Percentiles rank a stretch among this genome's conserved stretches.
phyloP scores from a whole-genome alignment of 2,113 vertebrate genomes.

The Mastomys natalensis region DNA sequence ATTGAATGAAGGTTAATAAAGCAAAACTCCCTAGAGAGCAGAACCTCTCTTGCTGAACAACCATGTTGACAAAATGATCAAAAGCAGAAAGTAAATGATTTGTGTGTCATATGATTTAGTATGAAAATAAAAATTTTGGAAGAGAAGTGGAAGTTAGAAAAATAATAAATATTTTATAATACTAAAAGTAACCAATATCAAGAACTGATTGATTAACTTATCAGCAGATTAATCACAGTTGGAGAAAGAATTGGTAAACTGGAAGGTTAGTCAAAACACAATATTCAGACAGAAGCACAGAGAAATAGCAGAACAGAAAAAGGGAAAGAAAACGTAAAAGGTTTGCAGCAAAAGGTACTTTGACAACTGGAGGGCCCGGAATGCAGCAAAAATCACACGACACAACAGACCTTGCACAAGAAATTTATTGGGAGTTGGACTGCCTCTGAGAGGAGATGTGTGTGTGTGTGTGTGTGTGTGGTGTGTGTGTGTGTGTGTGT shows the following conservation, averaged over 20 bases:
- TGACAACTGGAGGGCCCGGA: not conserved
- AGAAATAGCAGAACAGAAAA: not conserved
- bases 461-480: no score
- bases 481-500: no score
- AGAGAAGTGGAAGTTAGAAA: constrained; percentile 11
- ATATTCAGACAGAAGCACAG: not conserved
- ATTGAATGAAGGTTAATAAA: constrained; percentile 26
- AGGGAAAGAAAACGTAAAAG: not conserved
- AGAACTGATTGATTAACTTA: not conserved
- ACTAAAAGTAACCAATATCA: not conserved
- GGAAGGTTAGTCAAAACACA: constrained; percentile 26
- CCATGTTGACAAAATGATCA: constrained; percentile 20
- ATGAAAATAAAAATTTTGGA: constrained; percentile 17
- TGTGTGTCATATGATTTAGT: constrained; percentile 16
- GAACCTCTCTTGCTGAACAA: not conserved
- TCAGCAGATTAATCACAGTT: constrained; percentile 6
- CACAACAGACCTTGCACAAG: not conserved
- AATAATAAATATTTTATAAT: not conserved
- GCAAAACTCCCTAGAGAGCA: not conserved
- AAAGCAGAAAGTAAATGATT: constrained; percentile 25
- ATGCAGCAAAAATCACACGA: not conserved
- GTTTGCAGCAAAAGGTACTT: not conserved
- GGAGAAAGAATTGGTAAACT: constrained; percentile 44
- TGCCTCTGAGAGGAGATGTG: not conserved
- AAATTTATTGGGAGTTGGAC: not conserved